Conservation (phyloP, 2,888 invertebrate genomes). For the Limulus polyphemus region DNA sequence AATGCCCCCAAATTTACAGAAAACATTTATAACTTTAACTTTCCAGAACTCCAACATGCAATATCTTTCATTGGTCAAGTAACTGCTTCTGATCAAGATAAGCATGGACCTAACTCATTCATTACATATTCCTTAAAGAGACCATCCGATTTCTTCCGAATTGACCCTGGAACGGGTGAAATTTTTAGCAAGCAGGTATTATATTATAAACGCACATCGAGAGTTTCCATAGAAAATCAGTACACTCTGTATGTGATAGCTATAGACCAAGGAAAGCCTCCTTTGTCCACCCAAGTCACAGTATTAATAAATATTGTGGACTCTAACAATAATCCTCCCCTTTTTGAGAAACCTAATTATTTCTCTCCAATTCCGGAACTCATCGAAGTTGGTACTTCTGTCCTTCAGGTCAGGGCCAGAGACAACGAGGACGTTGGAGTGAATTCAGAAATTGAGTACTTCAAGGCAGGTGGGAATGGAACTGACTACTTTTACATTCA, state of each 20-base stretch:
- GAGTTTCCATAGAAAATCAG: constrained; percentile 71
- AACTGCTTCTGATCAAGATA: constrained; percentile 73
- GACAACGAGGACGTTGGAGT: constrained; percentile 67
- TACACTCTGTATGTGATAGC: constrained; percentile 80
- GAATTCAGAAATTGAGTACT: constrained; percentile 76
- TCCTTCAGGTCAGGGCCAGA: constrained; percentile 50
- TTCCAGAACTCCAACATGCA: constrained; percentile 59
- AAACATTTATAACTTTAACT: constrained; percentile 71
- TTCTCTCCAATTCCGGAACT: constrained; percentile 82
- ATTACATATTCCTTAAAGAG: constrained; percentile 78
- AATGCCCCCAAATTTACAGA: constrained; percentile 85
- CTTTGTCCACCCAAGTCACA: constrained; percentile 57
- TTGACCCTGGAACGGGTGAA: constrained; percentile 88
- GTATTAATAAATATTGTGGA: constrained; percentile 63
- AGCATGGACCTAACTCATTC: constrained; percentile 81
- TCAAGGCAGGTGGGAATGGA: constrained; percentile 59
- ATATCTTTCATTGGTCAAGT: constrained; percentile 72
- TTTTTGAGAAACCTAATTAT: constrained; percentile 70
- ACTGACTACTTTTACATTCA: constrained; percentile 60
- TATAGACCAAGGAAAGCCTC: constrained; percentile 88
- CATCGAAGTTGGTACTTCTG: constrained; percentile 81
- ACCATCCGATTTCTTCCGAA: constrained; percentile 76
- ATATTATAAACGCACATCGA: constrained; percentile 50
- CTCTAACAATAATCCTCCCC: constrained; percentile 79
- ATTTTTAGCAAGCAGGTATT: constrained; percentile 69